Base-by-base conservation (phyloP, 1,140 invertebrate genomes). In the Anadara kagoshimensis region DNA sequence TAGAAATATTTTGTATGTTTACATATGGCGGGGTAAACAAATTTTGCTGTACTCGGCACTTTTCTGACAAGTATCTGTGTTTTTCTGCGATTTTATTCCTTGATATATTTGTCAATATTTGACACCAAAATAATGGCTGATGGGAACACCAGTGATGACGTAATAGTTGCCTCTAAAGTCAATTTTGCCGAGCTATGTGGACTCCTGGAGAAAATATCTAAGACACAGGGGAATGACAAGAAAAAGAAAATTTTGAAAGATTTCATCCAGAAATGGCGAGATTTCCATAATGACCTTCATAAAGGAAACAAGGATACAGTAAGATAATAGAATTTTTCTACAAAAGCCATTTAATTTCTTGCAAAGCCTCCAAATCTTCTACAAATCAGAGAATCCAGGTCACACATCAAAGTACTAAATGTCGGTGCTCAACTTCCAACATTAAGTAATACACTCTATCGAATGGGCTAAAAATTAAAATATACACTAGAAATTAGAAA, bases 181-280 rank as follows among this genome's bases (percentile, higher is more conserved):
- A 66, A 82, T 22, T 89, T 88, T 78, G 75, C 81, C 59, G 83
- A 88, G 64, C 68, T 89, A 18, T 83, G 80, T 80, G 84, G 81
- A n/a, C 70, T 89, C 22, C 70, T 89, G 29, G 92, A 93, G 80
- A 90, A 91, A 81, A 88, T 93, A n/a, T 78, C 75, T 14, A 89
- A 86, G 74, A 81, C 85, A 12, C 79, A 84, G 65, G 90, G 88
- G 53, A 87, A 83, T 88, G 70, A 91, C 87, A 81, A 92, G 90
- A 89, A 85, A 82, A 80, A 84, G 89, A 66, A 74, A 54, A 83
- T 91, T 47, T 76, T 94, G 12, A 79, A 88, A 63, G 89, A 89
- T 7, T 93, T 93, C 83, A 87, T 93, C 16, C 73, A 87, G 0
- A 63, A 89, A 53, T 93, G 91, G 88, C 86, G 91, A 78, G 66